Percentiles rank a stretch among this genome's conserved stretches.
Evolutionary conservation across 1,140 invertebrate species (phyloP).

Genomic region (Caerostris extrusa): DNA sequence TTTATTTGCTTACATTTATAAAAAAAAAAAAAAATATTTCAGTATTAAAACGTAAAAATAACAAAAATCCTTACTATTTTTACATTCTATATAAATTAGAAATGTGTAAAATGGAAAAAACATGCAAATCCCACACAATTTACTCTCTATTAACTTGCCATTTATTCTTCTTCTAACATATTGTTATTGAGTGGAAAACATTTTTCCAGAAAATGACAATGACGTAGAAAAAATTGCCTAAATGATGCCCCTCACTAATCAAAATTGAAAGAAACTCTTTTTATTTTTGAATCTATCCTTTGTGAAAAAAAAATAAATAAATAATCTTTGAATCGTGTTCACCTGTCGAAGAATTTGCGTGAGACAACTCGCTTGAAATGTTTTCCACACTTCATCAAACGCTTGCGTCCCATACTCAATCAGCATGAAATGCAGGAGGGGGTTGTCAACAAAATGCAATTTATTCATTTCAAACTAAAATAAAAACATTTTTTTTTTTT

Average conservation of each 20-base stretch:
- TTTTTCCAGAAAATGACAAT: not conserved
- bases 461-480: not conserved
- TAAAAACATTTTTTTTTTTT: no score
- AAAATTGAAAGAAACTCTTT: not conserved
- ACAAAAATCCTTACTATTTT: no score
- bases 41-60: no score
- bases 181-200: not conserved
- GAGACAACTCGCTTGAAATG: not conserved
- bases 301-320: not conserved
- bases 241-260: not conserved
- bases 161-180: not conserved
- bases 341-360: not conserved
- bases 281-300: not conserved
- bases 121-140: no score
- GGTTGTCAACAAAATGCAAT: not conserved
- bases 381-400: conserved; percentile 5
- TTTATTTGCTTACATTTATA: no score
- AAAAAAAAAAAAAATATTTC: no score
- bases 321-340: not conserved
- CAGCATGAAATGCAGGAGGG: not conserved
- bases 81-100: no score
- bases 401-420: not conserved
- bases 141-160: no score
- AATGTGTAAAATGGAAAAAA: no score
- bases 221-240: not conserved